A percentile compares a stretch with the other conserved stretches of the same genome.
Evolutionary conservation across 2,797 vertebrate species (phyloP).

Genomic region (Myiothlypis chrysogaster): DNA sequence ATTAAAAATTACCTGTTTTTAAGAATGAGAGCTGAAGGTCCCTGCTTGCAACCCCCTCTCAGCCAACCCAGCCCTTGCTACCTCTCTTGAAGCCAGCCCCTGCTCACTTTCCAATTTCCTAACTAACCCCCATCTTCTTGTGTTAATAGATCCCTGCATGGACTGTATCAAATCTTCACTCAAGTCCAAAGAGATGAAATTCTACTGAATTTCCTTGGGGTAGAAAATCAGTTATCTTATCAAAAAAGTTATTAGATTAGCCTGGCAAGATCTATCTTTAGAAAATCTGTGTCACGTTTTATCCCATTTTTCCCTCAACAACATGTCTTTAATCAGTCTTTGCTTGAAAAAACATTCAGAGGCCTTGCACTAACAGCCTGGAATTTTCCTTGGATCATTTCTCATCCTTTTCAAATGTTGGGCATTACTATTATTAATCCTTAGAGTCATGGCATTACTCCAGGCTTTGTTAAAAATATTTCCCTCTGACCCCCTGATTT

Average conservation of each 20-base stretch:
- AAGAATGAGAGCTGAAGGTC: background rate
- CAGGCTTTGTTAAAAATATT: constrained; percentile 13
- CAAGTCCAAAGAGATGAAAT: constrained; percentile 9
- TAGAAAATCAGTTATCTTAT: constrained; percentile 51
- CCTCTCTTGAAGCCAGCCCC: background rate
- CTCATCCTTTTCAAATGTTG: constrained; percentile 20
- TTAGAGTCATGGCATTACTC: background rate
- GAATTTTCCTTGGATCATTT: constrained; percentile 48
- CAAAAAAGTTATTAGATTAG: constrained; percentile 54
- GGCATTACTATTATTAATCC: constrained; percentile 17
- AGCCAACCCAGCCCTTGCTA: background rate
- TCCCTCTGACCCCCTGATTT: background rate
- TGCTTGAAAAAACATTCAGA: constrained; percentile 33
- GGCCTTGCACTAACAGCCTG: constrained; percentile 9
- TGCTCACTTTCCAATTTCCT: background rate
- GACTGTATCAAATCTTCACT: constrained; percentile 6
- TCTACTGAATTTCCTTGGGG: constrained; percentile 34
- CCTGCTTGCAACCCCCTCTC: background rate
- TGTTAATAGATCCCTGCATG: background rate
- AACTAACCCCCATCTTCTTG: background rate
- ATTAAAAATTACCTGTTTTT: constrained; percentile 19
- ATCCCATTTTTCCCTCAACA: constrained; percentile 48
- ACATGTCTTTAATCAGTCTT: constrained; percentile 49
- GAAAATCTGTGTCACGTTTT: constrained; percentile 62
- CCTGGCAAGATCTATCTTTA: constrained; percentile 58